A percentile compares a stretch with the other conserved stretches of the same genome.
Conservation (phyloP, 2,113 vertebrate genomes). For the Peromyscus leucopus region DNA sequence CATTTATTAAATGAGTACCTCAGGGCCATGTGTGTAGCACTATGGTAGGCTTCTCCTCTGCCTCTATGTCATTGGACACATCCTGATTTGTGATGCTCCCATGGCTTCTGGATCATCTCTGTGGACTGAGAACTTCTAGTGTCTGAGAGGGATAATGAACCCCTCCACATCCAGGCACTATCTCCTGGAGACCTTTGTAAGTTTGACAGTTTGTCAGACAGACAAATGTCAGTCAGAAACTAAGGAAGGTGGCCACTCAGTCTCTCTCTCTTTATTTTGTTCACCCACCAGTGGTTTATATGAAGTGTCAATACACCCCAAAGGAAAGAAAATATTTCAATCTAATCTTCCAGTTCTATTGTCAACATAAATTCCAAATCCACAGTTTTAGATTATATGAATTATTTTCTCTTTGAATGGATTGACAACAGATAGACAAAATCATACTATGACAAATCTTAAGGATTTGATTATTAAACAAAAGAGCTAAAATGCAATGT, state of each 20-base stretch:
- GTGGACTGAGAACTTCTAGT: background rate
- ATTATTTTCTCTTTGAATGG: background rate
- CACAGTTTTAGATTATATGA: background rate
- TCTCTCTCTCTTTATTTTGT: background rate
- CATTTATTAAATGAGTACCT: background rate
- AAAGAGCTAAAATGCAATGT: background rate
- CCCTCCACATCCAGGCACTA: background rate
- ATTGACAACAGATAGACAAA: background rate
- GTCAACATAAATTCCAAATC: background rate
- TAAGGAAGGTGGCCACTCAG: background rate
- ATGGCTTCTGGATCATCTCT: accelerated
- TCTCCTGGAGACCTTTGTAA: background rate
- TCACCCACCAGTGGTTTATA: background rate
- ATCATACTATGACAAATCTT: background rate
- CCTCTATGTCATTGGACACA: background rate
- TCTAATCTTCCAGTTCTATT: background rate
- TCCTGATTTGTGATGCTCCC: background rate
- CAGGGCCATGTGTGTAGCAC: background rate
- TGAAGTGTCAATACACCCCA: background rate
- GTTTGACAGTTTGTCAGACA: background rate
- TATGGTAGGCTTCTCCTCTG: accelerated
- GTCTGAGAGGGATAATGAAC: background rate
- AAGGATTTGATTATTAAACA: background rate
- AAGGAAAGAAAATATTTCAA: background rate
- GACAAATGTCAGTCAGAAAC: background rate